A percentile compares a stretch with the other conserved stretches of the same genome.
These are phyloP conservation scores for Phyllopteryx taeniolatus DNA, from an alignment of 2,113 vertebrate species.

Conservation along the genomic window DNA sequence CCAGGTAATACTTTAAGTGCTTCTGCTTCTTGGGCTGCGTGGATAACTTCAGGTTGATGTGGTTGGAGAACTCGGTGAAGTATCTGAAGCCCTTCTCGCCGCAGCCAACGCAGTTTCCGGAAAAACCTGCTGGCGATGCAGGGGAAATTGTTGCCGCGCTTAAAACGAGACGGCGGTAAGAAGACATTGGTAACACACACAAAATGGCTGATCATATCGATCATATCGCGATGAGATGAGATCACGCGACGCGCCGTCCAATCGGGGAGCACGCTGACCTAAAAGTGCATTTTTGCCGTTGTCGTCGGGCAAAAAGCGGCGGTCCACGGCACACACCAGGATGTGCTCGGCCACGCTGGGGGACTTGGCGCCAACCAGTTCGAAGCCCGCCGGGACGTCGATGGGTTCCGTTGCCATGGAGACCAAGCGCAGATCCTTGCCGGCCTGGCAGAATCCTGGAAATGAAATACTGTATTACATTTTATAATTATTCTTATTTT, in stretches of 20 bases:
- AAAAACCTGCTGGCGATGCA: slow-evolving; percentile 81
- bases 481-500: slow-evolving; percentile 5
- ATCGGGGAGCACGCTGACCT: slow-evolving; percentile 76
- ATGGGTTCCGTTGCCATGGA: slow-evolving; percentile 89
- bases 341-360: slow-evolving; percentile 94
- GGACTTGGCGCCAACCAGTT: slow-evolving; percentile 95
- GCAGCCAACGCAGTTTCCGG: slow-evolving; percentile 96
- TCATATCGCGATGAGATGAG: neutral
- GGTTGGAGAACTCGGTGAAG: slow-evolving; percentile 98
- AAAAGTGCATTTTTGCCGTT: slow-evolving; percentile 99
- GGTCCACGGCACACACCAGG: slow-evolving; percentile 95
- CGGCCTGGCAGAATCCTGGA: slow-evolving; percentile 96
- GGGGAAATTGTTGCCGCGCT: neutral
- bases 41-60: slow-evolving; percentile 98
- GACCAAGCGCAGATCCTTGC: slow-evolving; percentile 94
- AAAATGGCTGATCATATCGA: neutral
- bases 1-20: slow-evolving; percentile 99
- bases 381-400: slow-evolving; percentile 89
- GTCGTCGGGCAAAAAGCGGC: slow-evolving; percentile 94
- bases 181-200: neutral
- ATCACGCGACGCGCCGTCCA: neutral
- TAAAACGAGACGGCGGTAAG: neutral
- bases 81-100: slow-evolving; percentile 98
- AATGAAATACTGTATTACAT: neutral
- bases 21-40: slow-evolving; percentile 99